Evolutionary conservation across 2,888 invertebrate species (phyloP), one percentile per base, ranked within the genome.

Genomic region (Coenonympha glycerion): DNA sequence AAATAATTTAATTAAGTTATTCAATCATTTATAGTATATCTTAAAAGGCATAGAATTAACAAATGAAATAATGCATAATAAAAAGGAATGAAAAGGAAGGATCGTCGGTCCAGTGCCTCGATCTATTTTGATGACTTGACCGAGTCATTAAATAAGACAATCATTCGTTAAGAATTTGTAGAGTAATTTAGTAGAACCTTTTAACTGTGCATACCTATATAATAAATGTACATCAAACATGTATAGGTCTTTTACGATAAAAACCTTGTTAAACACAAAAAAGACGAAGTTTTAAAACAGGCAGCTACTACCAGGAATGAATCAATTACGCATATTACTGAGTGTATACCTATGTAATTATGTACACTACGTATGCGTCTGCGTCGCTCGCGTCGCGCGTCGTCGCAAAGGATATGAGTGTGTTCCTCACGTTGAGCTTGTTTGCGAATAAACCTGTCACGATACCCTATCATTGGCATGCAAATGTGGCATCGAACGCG

Each of bases 401-500:
- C 22, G 44, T 46, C 49, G 40, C 34, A 39, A 46, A 55, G 54
- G 52, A 55, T 55, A 46, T 48, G 48, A 34, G 22, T 22, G 28
- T 42, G 44, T 45, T 50, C 41, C 51, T 51, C 45, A 39, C 41
- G 45, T 41, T 33, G 40, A 33, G 48, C 48, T 55, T 45, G 45
- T 48, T 49, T 44, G 47, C 42, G 49, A 39, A 49, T 52, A 55
- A 52, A 49, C 55, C 55, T 54, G 55, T 57, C 54, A 36, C 47
- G 52, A 31, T 41, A 54, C 49, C 47, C 52, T 52, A 45, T 52
- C 55, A 50, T 52, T 41, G 49, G 41, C 49, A 55, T 55, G 56
- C 52, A 57, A 55, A 55, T 57, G 52, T 54, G 56, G 54, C 55
- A 48, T 39, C 33, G n/a, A n/a, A n/a, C n/a, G 22, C 37, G 52